Evolutionary conservation across 2,797 vertebrate species (phyloP).

Genomic region (Kryptopterus vitreolus): DNA sequence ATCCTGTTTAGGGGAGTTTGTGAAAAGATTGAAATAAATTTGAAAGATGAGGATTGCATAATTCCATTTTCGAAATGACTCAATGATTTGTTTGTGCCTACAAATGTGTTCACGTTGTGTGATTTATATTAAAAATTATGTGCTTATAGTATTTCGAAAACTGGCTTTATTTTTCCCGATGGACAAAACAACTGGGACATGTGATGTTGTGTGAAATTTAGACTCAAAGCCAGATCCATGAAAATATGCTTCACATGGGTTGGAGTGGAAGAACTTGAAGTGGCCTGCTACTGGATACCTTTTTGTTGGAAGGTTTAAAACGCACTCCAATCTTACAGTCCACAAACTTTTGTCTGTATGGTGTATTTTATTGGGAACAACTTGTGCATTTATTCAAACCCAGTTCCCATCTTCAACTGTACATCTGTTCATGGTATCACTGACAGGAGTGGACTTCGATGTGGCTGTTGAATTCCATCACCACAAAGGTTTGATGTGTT

Average conservation of each 20-base stretch:
- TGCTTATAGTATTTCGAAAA: too few relatives aligned
- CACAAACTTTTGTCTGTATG: neutral
- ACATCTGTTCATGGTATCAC: too few relatives aligned
- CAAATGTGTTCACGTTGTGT: slow-evolving; percentile 25
- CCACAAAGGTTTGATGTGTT: neutral
- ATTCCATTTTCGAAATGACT: neutral
- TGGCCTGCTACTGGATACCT: too few relatives aligned
- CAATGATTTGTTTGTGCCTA: slow-evolving; percentile 22
- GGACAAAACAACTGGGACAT: too few relatives aligned
- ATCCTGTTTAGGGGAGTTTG: neutral
- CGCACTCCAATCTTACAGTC: too few relatives aligned
- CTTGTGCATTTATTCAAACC: neutral
- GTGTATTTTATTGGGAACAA: neutral
- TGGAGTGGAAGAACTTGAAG: too few relatives aligned
- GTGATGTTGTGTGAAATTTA: too few relatives aligned
- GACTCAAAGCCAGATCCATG: too few relatives aligned
- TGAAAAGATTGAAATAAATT: neutral
- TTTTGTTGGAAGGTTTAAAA: too few relatives aligned
- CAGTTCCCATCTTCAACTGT: neutral
- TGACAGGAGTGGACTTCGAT: neutral
- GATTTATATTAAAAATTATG: too few relatives aligned
- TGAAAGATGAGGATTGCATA: neutral
- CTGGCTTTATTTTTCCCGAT: too few relatives aligned
- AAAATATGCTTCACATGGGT: too few relatives aligned
- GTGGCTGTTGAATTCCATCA: neutral